These are phyloP conservation scores for Phalanger gymnotis DNA, from an alignment of 2,797 vertebrate genomes.

Conservation along the genomic window DNA sequence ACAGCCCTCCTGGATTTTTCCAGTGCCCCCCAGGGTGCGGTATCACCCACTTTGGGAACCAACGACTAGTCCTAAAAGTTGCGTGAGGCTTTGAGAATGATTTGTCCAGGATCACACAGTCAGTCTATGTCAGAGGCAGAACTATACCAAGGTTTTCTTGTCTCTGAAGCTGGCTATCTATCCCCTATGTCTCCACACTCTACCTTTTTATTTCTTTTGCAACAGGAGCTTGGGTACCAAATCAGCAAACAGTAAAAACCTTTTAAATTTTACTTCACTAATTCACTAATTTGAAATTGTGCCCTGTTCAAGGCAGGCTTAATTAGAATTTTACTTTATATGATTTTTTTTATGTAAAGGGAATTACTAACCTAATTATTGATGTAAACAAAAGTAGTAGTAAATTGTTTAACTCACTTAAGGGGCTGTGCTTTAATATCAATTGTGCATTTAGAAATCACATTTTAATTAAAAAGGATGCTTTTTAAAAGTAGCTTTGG, in stretches of 20 bases:
- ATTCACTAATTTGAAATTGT: slow-evolving; percentile 8
- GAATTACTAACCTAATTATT: slow-evolving; percentile 25
- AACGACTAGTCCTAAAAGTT: neutral
- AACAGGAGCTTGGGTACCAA: neutral
- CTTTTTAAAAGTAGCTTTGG: slow-evolving; percentile 5
- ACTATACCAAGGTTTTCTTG: neutral
- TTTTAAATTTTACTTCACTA: neutral
- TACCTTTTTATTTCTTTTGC: neutral
- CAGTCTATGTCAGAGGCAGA: neutral
- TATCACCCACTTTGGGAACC: no score
- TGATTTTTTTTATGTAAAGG: slow-evolving; percentile 31
- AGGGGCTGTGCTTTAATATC: neutral
- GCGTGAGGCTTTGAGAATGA: neutral
- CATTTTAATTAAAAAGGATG: neutral
- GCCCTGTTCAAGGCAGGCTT: neutral
- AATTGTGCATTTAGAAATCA: neutral
- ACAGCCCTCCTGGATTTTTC: no score
- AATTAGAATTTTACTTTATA: slow-evolving; percentile 38
- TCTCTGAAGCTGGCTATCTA: neutral
- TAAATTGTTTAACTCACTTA: slow-evolving; percentile 32
- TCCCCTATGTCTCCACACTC: neutral
- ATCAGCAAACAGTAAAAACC: neutral
- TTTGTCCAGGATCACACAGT: neutral
- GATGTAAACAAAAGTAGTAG: slow-evolving; percentile 1
- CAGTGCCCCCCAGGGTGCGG: no score